phyloP scores from a whole-genome alignment of 2,888 invertebrate species.

The Drosophila lutescens region DNA sequence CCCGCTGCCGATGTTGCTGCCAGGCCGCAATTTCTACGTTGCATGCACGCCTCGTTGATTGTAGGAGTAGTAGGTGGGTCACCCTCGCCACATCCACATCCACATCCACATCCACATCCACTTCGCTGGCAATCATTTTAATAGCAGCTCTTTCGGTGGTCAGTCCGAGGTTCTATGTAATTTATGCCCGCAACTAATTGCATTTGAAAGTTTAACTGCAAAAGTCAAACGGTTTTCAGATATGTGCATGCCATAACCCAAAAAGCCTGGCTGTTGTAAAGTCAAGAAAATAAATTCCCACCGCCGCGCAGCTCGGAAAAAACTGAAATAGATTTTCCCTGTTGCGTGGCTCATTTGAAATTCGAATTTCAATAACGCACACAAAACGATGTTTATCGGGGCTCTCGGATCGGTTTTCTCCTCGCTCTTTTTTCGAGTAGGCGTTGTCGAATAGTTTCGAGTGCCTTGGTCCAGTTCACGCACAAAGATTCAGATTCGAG shows the following conservation, averaged over 20 bases:
- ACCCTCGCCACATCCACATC: conserved; percentile 24
- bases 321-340: conserved; percentile 43
- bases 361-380: conserved; percentile 77
- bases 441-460: conserved; percentile 62
- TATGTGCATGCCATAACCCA: conserved; percentile 64
- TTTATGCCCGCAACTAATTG: conserved; percentile 74
- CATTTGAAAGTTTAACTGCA: conserved; percentile 79
- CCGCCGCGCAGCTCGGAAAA: not conserved
- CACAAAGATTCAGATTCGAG: conserved; percentile 47
- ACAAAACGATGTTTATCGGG: conserved; percentile 69
- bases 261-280: conserved; percentile 10
- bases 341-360: conserved; percentile 72
- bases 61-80: conserved; percentile 77
- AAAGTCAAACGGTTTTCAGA: conserved; percentile 79
- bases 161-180: conserved; percentile 60
- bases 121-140: conserved; percentile 67
- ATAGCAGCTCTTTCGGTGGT: conserved; percentile 70
- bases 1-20: conserved; percentile 53
- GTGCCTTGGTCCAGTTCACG: conserved; percentile 80
- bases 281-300: conserved; percentile 23
- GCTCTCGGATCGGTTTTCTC: conserved; percentile 5
- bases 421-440: conserved; percentile 59
- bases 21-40: conserved; percentile 78
- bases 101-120: conserved; percentile 11
- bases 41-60: conserved; percentile 82